These are phyloP conservation scores for Macaca nemestrina DNA, from an alignment of 2,113 vertebrate species.

Conservation along the genomic window DNA sequence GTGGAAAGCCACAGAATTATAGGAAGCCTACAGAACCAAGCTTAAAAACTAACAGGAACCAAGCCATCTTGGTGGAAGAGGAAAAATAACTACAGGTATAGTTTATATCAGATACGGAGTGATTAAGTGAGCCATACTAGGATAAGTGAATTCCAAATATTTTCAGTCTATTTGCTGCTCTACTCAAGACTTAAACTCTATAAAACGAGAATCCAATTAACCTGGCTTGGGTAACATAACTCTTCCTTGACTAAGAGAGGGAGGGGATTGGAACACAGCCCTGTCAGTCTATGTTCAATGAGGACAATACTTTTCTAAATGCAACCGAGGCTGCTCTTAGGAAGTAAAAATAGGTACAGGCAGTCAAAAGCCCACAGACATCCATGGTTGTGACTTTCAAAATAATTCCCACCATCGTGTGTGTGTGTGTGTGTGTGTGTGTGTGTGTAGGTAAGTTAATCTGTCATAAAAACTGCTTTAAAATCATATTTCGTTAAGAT, in stretches of 20 bases:
- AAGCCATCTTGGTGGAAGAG: background rate
- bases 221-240: background rate
- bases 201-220: background rate
- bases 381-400: background rate
- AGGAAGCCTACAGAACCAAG: background rate
- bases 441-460: background rate
- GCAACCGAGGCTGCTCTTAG: background rate
- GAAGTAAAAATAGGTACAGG: background rate
- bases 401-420: background rate
- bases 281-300: background rate
- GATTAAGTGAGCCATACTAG: background rate
- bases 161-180: background rate
- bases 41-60: background rate
- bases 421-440: too few relatives aligned
- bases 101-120: background rate
- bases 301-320: background rate
- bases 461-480: background rate
- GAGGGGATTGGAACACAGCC: background rate
- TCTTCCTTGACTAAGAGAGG: background rate
- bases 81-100: background rate
- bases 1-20: background rate
- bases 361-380: background rate
- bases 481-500: background rate
- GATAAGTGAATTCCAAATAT: background rate
- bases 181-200: background rate